These are phyloP conservation scores for Rhagonycha fulva DNA, from an alignment of 2,888 invertebrate species.

Conservation along the genomic window DNA sequence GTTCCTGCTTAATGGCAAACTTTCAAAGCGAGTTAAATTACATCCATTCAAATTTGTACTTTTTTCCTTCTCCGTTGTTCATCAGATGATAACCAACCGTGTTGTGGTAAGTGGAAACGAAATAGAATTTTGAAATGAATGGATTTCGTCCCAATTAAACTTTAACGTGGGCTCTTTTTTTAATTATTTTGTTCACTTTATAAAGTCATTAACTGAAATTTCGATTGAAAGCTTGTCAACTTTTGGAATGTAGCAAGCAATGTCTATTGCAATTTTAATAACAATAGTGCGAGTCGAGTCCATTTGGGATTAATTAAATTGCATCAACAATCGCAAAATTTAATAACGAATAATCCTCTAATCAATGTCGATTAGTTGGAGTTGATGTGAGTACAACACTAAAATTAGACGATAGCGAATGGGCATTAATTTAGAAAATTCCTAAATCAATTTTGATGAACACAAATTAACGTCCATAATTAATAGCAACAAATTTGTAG, in stretches of 20 bases:
- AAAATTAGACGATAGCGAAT: not conserved
- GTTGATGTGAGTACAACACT: not conserved
- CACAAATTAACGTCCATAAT: conserved; percentile 6
- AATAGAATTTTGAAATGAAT: not conserved
- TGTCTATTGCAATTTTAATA: not conserved
- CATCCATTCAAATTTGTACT: no score
- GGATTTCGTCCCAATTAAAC: not conserved
- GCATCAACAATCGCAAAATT: not conserved
- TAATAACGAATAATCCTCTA: not conserved
- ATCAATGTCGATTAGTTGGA: not conserved
- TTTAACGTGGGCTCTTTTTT: not conserved
- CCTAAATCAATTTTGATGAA: not conserved
- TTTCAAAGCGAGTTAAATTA: no score
- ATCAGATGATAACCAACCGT: not conserved
- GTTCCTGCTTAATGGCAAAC: no score
- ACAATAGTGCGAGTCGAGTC: not conserved
- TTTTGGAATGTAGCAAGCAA: not conserved
- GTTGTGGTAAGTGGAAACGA: not conserved
- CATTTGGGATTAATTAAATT: not conserved
- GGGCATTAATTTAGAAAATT: not conserved
- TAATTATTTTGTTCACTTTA: not conserved
- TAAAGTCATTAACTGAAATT: not conserved
- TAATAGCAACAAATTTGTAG: conserved; percentile 38
- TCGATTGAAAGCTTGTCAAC: not conserved
- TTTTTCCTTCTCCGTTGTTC: not conserved